Percentiles rank a stretch among this genome's conserved stretches.
phyloP scores from a whole-genome alignment of 2,113 vertebrate species.

The Aegypius monachus region DNA sequence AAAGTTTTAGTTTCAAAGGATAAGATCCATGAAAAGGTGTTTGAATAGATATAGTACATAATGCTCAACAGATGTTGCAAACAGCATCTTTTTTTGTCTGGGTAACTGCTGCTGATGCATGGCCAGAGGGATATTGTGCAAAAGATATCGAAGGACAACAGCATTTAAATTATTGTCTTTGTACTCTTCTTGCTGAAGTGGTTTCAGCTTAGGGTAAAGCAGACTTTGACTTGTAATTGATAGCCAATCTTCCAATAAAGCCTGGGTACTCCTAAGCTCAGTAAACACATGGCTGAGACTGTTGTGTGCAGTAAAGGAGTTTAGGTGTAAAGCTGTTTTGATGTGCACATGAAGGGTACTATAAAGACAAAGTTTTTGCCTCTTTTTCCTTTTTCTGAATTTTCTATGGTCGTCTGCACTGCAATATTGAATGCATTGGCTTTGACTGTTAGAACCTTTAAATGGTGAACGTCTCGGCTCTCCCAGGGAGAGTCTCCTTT shows the following conservation, averaged over 20 bases:
- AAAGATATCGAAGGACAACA: neutral
- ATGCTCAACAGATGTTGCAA: neutral
- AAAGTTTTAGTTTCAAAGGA: neutral
- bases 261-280: neutral
- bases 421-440: no score
- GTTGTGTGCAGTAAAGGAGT: neutral
- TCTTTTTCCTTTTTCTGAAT: neutral
- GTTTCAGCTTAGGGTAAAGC: neutral
- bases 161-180: neutral
- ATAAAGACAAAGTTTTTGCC: neutral
- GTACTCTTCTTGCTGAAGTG: neutral
- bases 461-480: neutral
- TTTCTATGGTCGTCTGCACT: neutral
- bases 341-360: neutral
- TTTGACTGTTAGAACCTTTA: neutral
- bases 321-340: neutral
- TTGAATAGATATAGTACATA: neutral
- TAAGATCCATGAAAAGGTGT: neutral
- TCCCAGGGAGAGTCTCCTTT: neutral
- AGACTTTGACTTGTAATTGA: neutral
- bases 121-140: neutral
- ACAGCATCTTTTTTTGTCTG: neutral
- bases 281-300: neutral
- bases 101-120: neutral
- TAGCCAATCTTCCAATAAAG: neutral